Evolutionary conservation across 2,888 invertebrate genomes (phyloP).

Genomic region (Liodrosophila aerea): DNA sequence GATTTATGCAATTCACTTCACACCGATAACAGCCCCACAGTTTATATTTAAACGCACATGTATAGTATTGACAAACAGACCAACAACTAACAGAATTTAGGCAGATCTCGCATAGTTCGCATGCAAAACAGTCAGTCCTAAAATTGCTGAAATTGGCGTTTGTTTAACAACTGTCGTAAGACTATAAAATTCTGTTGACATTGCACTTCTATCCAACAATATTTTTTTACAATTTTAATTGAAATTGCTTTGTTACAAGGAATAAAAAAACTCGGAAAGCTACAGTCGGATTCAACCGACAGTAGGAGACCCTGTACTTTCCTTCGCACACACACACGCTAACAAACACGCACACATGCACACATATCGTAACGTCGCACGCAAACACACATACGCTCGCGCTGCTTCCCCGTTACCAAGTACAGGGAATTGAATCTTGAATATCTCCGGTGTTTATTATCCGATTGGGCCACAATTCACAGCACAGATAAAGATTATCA

Average conservation of each 20-base stretch:
- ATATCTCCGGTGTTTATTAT: too few species aligned
- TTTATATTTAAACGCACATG: slow-evolving; percentile 8
- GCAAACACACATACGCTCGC: too few species aligned
- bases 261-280: too few species aligned
- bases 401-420: too few species aligned
- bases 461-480: too few species aligned
- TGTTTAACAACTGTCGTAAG: slow-evolving; percentile 55
- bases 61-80: slow-evolving; percentile 13
- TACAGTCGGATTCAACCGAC: too few species aligned
- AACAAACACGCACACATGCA: too few species aligned
- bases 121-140: slow-evolving; percentile 56
- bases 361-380: too few species aligned
- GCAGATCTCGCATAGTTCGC: slow-evolving; percentile 44
- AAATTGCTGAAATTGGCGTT: slow-evolving; percentile 67
- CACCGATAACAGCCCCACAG: slow-evolving; percentile 23
- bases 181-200: slow-evolving; percentile 42
- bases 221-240: slow-evolving; percentile 59
- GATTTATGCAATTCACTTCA: slow-evolving; percentile 67
- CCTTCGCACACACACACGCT: too few species aligned
- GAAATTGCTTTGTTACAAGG: slow-evolving; percentile 57
- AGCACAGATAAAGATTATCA: too few species aligned
- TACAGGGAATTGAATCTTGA: too few species aligned
- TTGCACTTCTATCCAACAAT: slow-evolving; percentile 35
- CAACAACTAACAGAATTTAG: slow-evolving; percentile 39
- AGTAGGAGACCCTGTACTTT: too few species aligned